Evolutionary conservation across 2,888 invertebrate genomes (phyloP), one percentile per base, ranked within the genome.

Genomic region (Sesamia inferens): DNA sequence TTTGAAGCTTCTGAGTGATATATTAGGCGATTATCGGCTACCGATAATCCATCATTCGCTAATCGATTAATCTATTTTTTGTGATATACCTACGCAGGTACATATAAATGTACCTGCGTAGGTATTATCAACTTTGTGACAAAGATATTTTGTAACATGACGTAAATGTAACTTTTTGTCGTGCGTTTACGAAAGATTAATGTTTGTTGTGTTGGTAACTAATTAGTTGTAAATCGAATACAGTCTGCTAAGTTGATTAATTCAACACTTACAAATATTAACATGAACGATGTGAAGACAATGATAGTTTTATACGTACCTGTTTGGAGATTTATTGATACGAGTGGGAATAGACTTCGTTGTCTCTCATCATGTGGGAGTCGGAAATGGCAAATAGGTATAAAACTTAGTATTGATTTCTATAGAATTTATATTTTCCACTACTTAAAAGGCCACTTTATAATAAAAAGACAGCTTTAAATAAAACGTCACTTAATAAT

Each of bases 1-100:
- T 84, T 86, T 78, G 64, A 79, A 76, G 66, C 61, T 47, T 39
- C 74, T 68, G 59, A 70, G 59, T 84, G 81, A 74, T 78, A 69
- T 83, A 76, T 78, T 66, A 71, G 57, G 82, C 72, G 67, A 78
- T 71, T 71, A 81, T 83, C 47, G 69, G 44, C 71, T 64, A 7
- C 51, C 63, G 58, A 82, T 83, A 78, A 81, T 81, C 71, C 69
- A 85, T 84, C 77, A 82, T 63, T 83, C 72, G 42, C 48, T 58
- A 59, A 72, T 76, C 68, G 70, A 71, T 72, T 79, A 67, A 80
- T 80, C 19, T 44, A 47, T 65, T 79, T 84, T 77, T 79, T 84
- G 57, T 75, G 54, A 39, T 51, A 16, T 57, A 64, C 57, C 66
- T 70, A 24, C 13, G 39, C 24, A 22, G 6, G 31, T 51, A 59